Conservation (phyloP, 2,888 invertebrate species). For the Dryobota labecula region DNA sequence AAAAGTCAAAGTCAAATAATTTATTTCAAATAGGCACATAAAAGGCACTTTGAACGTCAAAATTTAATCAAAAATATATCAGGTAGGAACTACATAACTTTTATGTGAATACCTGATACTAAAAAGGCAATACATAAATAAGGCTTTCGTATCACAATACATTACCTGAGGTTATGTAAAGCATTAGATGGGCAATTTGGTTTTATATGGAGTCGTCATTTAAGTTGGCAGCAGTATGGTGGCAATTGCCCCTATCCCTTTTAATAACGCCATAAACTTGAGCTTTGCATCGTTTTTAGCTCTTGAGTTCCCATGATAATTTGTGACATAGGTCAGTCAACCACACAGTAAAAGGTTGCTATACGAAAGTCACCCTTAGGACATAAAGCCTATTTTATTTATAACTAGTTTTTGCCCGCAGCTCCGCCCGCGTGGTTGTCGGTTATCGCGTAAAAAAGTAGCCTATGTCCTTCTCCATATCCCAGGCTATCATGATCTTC, state of each 20-base stretch:
- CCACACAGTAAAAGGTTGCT: too few species aligned
- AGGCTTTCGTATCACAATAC: neutral
- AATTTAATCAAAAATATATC: neutral
- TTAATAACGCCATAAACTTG: constrained; percentile 59
- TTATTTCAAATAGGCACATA: too few species aligned
- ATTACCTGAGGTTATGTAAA: constrained; percentile 7
- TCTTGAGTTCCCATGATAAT: constrained; percentile 23
- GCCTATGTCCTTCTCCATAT: too few species aligned
- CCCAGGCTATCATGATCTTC: too few species aligned
- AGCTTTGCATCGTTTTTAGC: constrained; percentile 8
- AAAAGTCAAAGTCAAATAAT: too few species aligned
- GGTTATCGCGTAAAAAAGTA: too few species aligned
- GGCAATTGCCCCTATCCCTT: constrained; percentile 37
- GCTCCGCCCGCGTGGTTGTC: too few species aligned
- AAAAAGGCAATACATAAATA: constrained; percentile 4
- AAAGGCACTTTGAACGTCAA: too few species aligned
- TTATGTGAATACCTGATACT: neutral
- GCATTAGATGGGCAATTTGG: constrained; percentile 29
- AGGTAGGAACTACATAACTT: neutral
- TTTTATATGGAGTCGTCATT: constrained; percentile 38
- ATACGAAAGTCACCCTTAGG: too few species aligned
- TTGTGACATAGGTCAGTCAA: constrained; percentile 7
- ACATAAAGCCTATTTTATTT: too few species aligned
- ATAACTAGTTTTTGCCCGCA: too few species aligned
- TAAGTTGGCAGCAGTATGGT: constrained; percentile 26